phyloP scores from a whole-genome alignment of 2,888 invertebrate genomes.

The Eueremaeus valkanovi region DNA sequence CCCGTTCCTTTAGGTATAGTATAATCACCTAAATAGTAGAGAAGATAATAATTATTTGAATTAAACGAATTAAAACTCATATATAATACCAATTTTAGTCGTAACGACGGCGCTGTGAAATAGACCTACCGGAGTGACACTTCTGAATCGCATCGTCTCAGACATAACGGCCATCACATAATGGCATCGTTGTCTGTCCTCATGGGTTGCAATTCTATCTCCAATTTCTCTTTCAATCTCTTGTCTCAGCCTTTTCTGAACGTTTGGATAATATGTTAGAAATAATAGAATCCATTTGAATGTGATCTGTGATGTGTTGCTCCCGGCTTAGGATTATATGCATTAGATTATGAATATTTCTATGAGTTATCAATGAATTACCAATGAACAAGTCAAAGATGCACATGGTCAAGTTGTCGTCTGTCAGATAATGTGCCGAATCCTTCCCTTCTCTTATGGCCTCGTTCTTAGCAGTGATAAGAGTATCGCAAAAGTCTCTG shows the following conservation, averaged over 20 bases:
- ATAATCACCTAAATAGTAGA: neutral
- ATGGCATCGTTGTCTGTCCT: neutral
- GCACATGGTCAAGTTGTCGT: neutral
- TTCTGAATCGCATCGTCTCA: neutral
- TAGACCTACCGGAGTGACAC: neutral
- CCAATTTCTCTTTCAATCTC: neutral
- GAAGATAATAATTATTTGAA: neutral
- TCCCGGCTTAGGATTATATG: too few relatives aligned
- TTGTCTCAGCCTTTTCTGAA: neutral
- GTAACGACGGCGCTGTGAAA: neutral
- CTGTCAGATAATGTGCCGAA: neutral
- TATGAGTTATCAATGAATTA: too few relatives aligned
- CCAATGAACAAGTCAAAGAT: neutral
- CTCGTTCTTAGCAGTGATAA: neutral
- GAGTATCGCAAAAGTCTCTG: constrained; percentile 55
- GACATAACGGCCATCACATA: neutral
- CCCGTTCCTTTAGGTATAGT: neutral
- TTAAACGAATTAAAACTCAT: neutral
- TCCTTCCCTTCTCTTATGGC: neutral
- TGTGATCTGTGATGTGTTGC: neutral
- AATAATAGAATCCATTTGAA: neutral
- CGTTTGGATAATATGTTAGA: neutral
- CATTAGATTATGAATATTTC: too few relatives aligned
- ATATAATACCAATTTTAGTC: neutral
- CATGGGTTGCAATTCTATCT: neutral